Conservation (phyloP, 2,113 vertebrate species). For the Tachysurus vachellii region DNA sequence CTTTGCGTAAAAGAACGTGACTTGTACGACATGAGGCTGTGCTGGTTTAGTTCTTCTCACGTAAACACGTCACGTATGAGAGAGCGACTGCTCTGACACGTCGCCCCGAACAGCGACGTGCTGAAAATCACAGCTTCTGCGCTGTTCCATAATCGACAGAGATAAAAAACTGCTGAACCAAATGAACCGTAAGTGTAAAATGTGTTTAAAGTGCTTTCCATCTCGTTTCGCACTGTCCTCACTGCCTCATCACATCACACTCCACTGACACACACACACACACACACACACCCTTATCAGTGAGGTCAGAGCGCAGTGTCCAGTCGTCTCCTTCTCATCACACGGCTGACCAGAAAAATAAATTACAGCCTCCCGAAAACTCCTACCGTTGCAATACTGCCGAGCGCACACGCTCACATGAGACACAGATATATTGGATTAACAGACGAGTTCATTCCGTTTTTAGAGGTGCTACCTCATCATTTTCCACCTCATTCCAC, state of each 20-base stretch:
- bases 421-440: slow-evolving; percentile 56
- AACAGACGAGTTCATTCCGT: slow-evolving; percentile 47
- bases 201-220: slow-evolving; percentile 15
- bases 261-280: not conserved
- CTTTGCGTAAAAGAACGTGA: not conserved
- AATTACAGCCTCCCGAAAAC: slow-evolving; percentile 28
- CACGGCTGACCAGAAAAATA: slow-evolving; percentile 46
- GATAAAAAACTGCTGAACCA: slow-evolving; percentile 12
- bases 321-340: slow-evolving; percentile 40
- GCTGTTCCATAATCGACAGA: not conserved
- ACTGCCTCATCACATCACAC: slow-evolving; percentile 8
- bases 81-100: not conserved
- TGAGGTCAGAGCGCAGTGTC: slow-evolving; percentile 40
- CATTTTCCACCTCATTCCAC: slow-evolving; percentile 43
- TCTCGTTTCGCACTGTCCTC: slow-evolving; percentile 13
- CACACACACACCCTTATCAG: slow-evolving; percentile 10
- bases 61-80: not conserved
- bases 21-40: not conserved
- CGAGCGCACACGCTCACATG: slow-evolving; percentile 23
- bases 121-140: not conserved
- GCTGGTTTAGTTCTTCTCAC: not conserved
- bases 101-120: not conserved
- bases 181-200: slow-evolving; percentile 1
- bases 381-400: slow-evolving; percentile 30
- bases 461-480: slow-evolving; percentile 54